Evolutionary conservation across 1,140 invertebrate genomes (phyloP).

Genomic region (Caenorhabditis inopinata): DNA sequence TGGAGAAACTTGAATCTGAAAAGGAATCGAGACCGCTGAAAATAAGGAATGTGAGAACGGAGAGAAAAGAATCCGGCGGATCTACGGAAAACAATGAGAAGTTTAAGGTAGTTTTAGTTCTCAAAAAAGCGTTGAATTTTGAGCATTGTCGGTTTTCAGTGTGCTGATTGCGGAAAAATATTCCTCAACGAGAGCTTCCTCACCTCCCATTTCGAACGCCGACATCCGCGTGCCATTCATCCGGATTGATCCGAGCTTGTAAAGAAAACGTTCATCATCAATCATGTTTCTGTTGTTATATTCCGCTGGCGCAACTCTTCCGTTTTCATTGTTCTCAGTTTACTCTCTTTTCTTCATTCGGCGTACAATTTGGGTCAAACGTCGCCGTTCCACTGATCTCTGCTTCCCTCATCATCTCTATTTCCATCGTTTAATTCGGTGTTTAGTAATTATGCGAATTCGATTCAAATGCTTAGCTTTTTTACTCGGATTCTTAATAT

Average conservation of each 20-base stretch:
- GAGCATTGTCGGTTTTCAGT: background rate
- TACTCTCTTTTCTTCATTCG: background rate
- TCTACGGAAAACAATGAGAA: background rate
- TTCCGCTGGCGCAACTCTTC: background rate
- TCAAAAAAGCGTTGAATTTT: background rate
- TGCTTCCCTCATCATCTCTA: background rate
- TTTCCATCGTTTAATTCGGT: background rate
- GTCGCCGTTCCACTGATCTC: background rate
- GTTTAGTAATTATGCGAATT: conserved; percentile 7
- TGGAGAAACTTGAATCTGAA: background rate
- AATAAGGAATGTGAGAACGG: background rate
- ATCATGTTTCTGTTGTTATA: background rate
- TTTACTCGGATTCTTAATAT: background rate
- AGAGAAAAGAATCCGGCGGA: background rate
- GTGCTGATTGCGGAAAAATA: conserved; percentile 3
- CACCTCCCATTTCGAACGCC: background rate
- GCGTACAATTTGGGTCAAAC: conserved; percentile 1
- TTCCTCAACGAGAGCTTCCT: background rate
- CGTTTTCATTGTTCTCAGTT: background rate
- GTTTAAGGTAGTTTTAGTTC: background rate
- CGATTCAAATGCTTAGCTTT: conserved; percentile 8
- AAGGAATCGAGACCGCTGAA: background rate
- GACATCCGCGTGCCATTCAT: background rate
- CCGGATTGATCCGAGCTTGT: background rate
- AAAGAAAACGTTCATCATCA: background rate